A percentile compares a stretch with the other conserved stretches of the same genome.
These are phyloP conservation scores for Osmoderma eremita DNA, from an alignment of 2,888 invertebrate genomes.

Conservation along the genomic window DNA sequence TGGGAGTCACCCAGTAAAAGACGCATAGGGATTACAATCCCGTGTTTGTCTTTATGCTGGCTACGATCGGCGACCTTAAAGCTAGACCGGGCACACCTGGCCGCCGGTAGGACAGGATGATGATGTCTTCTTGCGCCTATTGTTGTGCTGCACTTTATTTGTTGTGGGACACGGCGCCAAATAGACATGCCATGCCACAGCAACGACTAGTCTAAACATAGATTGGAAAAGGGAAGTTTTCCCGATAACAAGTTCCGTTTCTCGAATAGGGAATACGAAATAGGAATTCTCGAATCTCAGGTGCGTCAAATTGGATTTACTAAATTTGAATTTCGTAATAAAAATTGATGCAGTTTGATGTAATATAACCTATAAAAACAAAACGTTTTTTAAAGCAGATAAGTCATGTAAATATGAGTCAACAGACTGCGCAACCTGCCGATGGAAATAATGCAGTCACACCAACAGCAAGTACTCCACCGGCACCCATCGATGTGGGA, in stretches of 20 bases:
- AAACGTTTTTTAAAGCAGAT: slow-evolving; percentile 4
- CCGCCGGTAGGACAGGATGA: slow-evolving; percentile 16
- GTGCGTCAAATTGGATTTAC: slow-evolving; percentile 21
- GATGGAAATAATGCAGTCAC: slow-evolving; percentile 36
- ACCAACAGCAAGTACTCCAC: slow-evolving; percentile 50
- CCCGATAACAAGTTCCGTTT: not conserved
- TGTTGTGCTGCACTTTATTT: slow-evolving; percentile 46
- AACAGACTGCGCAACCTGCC: slow-evolving; percentile 30
- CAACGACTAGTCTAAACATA: not conserved
- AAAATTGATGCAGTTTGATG: not conserved
- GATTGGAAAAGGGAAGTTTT: no score
- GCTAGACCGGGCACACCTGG: slow-evolving; percentile 35
- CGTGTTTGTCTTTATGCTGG: slow-evolving; percentile 35
- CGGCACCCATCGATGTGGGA: slow-evolving; percentile 53
- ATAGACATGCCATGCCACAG: slow-evolving; percentile 37
- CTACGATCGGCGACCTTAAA: slow-evolving; percentile 34
- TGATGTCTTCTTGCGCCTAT: slow-evolving; percentile 23
- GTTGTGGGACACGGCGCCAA: slow-evolving; percentile 40
- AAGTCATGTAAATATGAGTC: slow-evolving; percentile 46
- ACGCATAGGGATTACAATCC: slow-evolving; percentile 38
- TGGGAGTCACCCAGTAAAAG: slow-evolving; percentile 16
- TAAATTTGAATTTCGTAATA: no score
- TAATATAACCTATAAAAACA: slow-evolving; percentile 7
- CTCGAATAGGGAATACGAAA: not conserved
- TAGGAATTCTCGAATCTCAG: slow-evolving; percentile 11